Evolutionary conservation across 2,113 vertebrate species (phyloP), one percentile per base, ranked within the genome.

Genomic region (Misgurnus mizolepis): DNA sequence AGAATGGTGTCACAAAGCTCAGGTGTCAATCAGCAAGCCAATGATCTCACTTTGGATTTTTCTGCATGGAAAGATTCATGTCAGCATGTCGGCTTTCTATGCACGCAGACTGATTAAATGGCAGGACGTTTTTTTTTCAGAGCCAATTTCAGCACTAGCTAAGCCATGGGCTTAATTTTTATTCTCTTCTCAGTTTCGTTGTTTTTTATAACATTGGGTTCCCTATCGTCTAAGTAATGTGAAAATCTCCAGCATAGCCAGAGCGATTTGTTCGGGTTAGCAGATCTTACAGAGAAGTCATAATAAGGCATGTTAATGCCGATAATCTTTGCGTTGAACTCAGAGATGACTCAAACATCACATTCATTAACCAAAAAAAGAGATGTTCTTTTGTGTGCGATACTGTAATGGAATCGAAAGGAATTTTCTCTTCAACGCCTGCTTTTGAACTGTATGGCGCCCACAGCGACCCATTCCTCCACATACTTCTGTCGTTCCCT

Each of bases 221-320:
- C 18, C 50, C 83, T 78, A 78, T 78, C 67, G 74, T 78, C 68
- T 68, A 50, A 18, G 73, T 56, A 61, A 72, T 53, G 71, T 64
- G 56, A 50, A 79, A 79, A 60, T 39, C 53, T 49, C 78, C 56
- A 47, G 60, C 67, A 34, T 41, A 47, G 60, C 67, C 78, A 50
- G 60, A 50, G 45, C 67, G 67, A 84, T 80, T 65, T 78, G 73
- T 84, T 80, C 80, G 80, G 82, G 82, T 84, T 84, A 84, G 73
- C 12, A 73, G 82, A 77, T 80, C 72, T 70, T 80, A 80, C 80
- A 58, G 78, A 83, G 78, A 53, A 58, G 55, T 58, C 55, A 58
- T 58, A 18, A 18, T 18, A 58, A n/a, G 55, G 55, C 55, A 68
- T 53, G 47, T 84, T 84, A 86, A 86, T 78, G 53, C 22, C 47